These are phyloP conservation scores for Squalus acanthias DNA, from an alignment of 2,797 vertebrate genomes.

Conservation along the genomic window DNA sequence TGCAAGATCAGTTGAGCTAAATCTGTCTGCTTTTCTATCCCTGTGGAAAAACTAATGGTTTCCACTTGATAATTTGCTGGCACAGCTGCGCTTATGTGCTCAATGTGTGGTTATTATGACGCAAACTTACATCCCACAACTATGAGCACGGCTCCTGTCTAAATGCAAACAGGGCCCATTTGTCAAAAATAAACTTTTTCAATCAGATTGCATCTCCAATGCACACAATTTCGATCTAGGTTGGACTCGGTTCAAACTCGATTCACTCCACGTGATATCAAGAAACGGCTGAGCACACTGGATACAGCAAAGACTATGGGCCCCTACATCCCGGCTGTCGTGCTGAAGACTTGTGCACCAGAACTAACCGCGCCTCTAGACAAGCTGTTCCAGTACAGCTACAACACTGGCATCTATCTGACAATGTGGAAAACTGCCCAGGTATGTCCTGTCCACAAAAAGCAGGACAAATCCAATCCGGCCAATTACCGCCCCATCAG, in stretches of 20 bases:
- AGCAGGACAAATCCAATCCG: no score
- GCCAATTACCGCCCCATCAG: no score
- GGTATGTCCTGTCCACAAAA: no score
- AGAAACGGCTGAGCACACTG: no score
- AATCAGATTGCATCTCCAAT: neutral
- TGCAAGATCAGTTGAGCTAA: neutral
- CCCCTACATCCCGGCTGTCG: no score
- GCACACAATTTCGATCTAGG: neutral
- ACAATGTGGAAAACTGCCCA: no score
- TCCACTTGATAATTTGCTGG: neutral
- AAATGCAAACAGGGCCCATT: neutral
- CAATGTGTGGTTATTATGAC: neutral
- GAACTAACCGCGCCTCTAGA: no score
- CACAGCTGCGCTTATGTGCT: neutral
- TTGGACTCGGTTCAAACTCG: neutral
- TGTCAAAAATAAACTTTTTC: neutral
- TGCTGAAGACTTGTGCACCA: no score
- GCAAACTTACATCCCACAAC: neutral
- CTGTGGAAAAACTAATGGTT: neutral
- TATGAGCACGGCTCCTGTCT: neutral
- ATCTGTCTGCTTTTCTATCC: neutral
- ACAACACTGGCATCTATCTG: no score
- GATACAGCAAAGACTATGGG: no score
- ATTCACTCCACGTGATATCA: no score
- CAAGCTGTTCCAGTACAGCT: no score